Base-by-base conservation (phyloP, 2,113 vertebrate species). In the Ginglymostoma cirratum region DNA sequence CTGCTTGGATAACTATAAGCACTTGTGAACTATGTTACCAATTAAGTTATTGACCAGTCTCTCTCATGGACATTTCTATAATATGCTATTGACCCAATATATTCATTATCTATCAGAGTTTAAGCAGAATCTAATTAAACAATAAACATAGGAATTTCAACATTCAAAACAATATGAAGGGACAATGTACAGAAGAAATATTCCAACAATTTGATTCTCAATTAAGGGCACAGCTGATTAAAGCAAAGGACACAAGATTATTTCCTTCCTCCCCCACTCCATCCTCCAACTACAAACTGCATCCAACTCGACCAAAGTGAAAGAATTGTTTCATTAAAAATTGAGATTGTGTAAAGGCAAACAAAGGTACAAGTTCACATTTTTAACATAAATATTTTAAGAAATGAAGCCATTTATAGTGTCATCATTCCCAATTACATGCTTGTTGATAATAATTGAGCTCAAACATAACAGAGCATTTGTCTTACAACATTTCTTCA, bases 111-210 rank as follows among this genome's bases (percentile, higher is more conserved):
- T 34, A 70, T 95, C 67, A 52, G 67, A 72, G 24, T 19, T 95
- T 72, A 34, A 70, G 24, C 42, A 34, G 5, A 95, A 95, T 95
- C 45, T 72, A 95, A 95, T 95, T 72, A 72, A 76, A 15, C 30
- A 92, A 92, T 92, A 66, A 65, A 92, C 65, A n/a, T 2, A 48
- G 67, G 38, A 94, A 94, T 94, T 42, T 24, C 65, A 95, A 72
- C 42, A 17, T 95, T 19, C 61, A 95, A 76, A 30, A 21, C 66
- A 69, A 95, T 76, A 38, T 45, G 12, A 69, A 8, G 15, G 34
- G 24, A 52, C 7, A 5, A 8, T 34, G 27, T 95, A 52, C 30
- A 34, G 76, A 67, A 48, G 45, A 94, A 66, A 94, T 94, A 2
- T 52, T 30, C 94, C 94, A 95, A 27, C 27, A 34, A 95, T 72